A percentile compares a stretch with the other conserved stretches of the same genome.
phyloP scores from a whole-genome alignment of 2,888 invertebrate genomes.

The Agrilus mali region DNA sequence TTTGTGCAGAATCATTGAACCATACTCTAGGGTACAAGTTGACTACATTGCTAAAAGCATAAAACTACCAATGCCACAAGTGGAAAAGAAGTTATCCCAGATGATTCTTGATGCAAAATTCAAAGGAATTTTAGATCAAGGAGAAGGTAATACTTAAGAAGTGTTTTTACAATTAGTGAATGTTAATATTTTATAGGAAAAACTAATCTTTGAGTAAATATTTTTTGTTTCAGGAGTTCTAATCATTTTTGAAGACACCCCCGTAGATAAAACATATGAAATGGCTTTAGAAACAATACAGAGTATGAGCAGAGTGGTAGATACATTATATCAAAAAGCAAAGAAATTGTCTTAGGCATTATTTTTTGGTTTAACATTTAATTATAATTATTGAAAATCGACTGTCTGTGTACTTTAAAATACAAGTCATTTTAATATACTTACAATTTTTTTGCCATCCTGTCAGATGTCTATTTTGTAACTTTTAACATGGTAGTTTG shows the following conservation, averaged over 20 bases:
- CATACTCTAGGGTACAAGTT: slow-evolving; percentile 93
- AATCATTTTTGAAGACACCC: slow-evolving; percentile 92
- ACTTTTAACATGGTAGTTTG: no score
- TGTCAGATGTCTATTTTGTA: no score
- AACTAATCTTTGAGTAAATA: no score
- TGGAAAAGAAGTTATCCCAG: slow-evolving; percentile 98
- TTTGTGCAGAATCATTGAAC: slow-evolving; percentile 95
- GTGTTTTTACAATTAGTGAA: no score
- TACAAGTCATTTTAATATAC: no score
- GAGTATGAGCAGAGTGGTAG: slow-evolving; percentile 99
- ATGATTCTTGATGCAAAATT: slow-evolving; percentile 99
- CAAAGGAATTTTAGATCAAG: slow-evolving; percentile 95
- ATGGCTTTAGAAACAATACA: slow-evolving; percentile 95
- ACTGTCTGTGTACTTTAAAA: no score
- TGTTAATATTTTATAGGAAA: no score
- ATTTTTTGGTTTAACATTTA: slow-evolving; percentile 7
- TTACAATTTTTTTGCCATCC: no score
- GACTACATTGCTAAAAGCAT: slow-evolving; percentile 86
- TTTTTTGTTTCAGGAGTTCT: slow-evolving; percentile 53
- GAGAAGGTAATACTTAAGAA: slow-evolving; percentile 48
- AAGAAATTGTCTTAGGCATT: slow-evolving; percentile 82
- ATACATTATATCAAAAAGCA: slow-evolving; percentile 97
- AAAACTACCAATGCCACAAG: slow-evolving; percentile 77
- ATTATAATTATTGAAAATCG: no score
- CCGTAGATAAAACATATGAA: slow-evolving; percentile 94